These are phyloP conservation scores for Zaprionus lineosus DNA, from an alignment of 2,888 invertebrate species.

Conservation along the genomic window DNA sequence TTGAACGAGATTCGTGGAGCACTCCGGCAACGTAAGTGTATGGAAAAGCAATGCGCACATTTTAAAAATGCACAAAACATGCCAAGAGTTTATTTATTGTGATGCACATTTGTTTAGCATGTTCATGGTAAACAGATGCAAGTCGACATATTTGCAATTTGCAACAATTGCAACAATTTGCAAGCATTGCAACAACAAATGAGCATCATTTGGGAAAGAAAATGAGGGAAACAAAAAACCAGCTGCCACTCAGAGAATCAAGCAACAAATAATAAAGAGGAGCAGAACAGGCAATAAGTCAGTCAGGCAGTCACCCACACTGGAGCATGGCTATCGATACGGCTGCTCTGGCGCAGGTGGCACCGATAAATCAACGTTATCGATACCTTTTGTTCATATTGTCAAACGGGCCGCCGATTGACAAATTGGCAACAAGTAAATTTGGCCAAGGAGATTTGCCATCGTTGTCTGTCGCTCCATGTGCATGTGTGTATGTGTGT, in stretches of 20 bases:
- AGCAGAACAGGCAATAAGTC: constrained; percentile 26
- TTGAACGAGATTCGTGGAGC: too few species aligned
- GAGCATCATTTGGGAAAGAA: constrained; percentile 29
- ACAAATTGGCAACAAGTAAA: constrained; percentile 50
- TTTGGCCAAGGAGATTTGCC: constrained; percentile 58
- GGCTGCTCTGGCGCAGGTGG: constrained; percentile 48
- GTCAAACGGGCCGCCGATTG: constrained; percentile 52
- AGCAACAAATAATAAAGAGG: constrained; percentile 26
- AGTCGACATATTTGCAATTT: constrained; percentile 36
- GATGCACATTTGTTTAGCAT: constrained; percentile 17
- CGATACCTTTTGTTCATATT: constrained; percentile 49
- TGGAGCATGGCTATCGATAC: constrained; percentile 1
- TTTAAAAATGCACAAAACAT: constrained; percentile 19
- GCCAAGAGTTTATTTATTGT: constrained; percentile 26
- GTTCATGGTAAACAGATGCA: constrained; percentile 23
- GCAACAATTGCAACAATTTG: constrained; percentile 12
- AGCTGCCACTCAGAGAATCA: constrained; percentile 1
- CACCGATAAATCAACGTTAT: constrained; percentile 66
- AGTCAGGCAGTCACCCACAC: constrained; percentile 22
- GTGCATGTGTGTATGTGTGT: too few species aligned
- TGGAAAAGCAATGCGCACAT: constrained; percentile 8
- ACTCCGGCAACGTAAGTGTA: too few species aligned
- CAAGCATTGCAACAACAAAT: constrained; percentile 3
- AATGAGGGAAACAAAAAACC: not conserved
- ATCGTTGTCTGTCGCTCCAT: not conserved